Conservation (phyloP, 2,888 invertebrate species). For the Diplazon laetatorius region DNA sequence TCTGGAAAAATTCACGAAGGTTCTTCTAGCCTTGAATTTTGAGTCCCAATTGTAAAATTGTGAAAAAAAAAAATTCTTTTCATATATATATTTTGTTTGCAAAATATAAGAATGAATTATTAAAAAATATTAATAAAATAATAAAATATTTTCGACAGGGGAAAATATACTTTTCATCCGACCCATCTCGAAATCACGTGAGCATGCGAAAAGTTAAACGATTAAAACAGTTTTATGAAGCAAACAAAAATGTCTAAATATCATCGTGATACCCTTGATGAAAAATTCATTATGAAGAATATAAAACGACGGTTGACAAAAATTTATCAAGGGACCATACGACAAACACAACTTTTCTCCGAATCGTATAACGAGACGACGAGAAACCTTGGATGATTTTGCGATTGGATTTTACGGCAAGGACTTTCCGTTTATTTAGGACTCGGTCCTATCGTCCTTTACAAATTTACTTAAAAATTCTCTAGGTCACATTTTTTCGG, state of each 20-base stretch:
- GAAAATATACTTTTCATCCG: too few relatives aligned
- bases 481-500: neutral
- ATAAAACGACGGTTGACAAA: neutral
- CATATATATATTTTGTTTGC: too few relatives aligned
- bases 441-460: constrained; percentile 14
- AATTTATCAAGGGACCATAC: neutral
- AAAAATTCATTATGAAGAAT: neutral
- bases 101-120: too few relatives aligned
- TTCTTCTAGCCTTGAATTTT: too few relatives aligned
- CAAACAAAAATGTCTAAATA: neutral
- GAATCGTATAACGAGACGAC: constrained; percentile 3
- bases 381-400: constrained; percentile 58
- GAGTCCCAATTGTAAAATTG: too few relatives aligned
- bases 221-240: neutral
- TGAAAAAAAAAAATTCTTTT: too few relatives aligned
- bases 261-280: neutral
- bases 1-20: too few relatives aligned
- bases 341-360: neutral
- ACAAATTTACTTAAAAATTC: constrained; percentile 13
- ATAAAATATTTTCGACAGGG: too few relatives aligned
- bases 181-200: too few relatives aligned
- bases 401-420: constrained; percentile 67
- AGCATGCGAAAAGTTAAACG: too few relatives aligned
- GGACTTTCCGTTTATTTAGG: constrained; percentile 72
- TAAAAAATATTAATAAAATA: too few relatives aligned